Evolutionary conservation across 30 jellyfish, hydroid and myxozoan genomes (phyloP).

Genomic region (Chrysaora quinquecirrha): DNA sequence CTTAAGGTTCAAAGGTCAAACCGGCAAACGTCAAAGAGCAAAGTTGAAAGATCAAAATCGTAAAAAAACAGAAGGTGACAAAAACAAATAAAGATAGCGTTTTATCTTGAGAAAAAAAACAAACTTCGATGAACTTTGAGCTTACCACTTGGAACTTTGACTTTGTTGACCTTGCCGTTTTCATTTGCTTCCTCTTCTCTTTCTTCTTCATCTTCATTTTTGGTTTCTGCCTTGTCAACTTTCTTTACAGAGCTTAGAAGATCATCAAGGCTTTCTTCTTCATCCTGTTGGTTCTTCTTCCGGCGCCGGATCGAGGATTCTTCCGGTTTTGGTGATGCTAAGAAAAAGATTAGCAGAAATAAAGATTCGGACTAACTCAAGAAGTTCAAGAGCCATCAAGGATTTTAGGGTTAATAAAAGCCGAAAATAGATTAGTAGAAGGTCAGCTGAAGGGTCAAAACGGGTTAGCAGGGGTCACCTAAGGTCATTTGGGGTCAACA

Average conservation of each 20-base stretch:
- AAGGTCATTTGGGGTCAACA: no score
- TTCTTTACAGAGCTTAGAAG: conserved; percentile 27
- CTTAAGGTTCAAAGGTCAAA: not conserved
- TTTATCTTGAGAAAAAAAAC: no score
- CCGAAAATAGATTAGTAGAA: no score
- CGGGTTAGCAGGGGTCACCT: no score
- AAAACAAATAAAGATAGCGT: not conserved
- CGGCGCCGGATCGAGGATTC: conserved; percentile 15
- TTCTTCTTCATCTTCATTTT: conserved; percentile 27
- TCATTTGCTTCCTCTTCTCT: conserved; percentile 6
- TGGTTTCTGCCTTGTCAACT: conserved; percentile 12
- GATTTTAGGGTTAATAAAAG: not conserved
- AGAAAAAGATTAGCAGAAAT: not conserved
- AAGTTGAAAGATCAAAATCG: not conserved
- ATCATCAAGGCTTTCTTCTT: conserved; percentile 65
- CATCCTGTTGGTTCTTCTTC: conserved; percentile 25
- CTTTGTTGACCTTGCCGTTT: not conserved
- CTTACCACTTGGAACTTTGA: conserved; percentile 50
- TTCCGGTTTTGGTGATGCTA: not conserved
- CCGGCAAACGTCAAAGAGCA: not conserved
- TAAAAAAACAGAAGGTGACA: not conserved
- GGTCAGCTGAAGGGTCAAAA: no score
- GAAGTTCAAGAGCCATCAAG: not conserved
- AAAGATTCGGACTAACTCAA: not conserved
- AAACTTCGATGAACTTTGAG: not conserved